Conservation (phyloP, 2,797 vertebrate species). For the Microcaecilia unicolor region DNA sequence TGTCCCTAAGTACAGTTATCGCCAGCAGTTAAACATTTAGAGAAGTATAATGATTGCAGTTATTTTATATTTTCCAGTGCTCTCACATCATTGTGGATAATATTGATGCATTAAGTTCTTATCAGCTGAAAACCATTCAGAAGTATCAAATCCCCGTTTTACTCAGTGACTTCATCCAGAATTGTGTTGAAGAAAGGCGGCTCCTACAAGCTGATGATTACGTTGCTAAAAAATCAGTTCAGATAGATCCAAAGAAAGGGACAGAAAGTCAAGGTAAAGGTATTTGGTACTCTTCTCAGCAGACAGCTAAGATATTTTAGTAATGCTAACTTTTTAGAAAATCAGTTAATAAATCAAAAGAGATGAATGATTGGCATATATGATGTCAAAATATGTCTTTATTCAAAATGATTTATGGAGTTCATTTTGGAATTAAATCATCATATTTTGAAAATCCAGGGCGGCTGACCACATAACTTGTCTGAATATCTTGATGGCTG, state of each 20-base stretch:
- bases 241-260: background rate
- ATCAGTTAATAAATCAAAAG: background rate
- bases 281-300: background rate
- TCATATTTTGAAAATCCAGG: too few species aligned
- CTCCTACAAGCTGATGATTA: slow-evolving; percentile 47
- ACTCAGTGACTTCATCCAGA: slow-evolving; percentile 53
- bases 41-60: background rate
- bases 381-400: too few species aligned
- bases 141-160: slow-evolving; percentile 57
- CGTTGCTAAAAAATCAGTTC: slow-evolving; percentile 11
- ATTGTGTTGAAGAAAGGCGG: slow-evolving; percentile 48
- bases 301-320: background rate
- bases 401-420: too few species aligned
- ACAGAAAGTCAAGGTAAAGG: slow-evolving; percentile 11
- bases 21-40: too few species aligned
- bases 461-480: too few species aligned
- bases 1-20: too few species aligned
- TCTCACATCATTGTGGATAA: slow-evolving; percentile 59
- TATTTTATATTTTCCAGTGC: slow-evolving; percentile 50
- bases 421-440: too few species aligned
- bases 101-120: slow-evolving; percentile 47
- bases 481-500: too few species aligned
- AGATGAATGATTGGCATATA: too few species aligned
- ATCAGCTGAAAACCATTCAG: slow-evolving; percentile 43
- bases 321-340: background rate